phyloP scores from a whole-genome alignment of 1,140 invertebrate genomes.

The Bombus sylvicola region DNA sequence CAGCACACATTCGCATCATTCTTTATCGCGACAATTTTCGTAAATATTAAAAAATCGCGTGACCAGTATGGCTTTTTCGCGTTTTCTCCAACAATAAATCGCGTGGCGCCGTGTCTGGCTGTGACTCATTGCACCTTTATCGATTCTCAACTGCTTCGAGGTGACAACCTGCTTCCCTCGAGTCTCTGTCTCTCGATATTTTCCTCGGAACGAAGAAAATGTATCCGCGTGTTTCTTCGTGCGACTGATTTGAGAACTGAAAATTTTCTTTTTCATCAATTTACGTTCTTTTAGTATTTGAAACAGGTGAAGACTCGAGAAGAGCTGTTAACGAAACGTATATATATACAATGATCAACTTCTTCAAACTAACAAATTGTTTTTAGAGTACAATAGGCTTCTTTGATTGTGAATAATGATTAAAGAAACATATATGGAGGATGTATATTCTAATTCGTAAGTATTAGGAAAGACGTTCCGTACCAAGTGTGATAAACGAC shows the following conservation, averaged over 20 bases:
- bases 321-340: not conserved
- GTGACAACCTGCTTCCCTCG: too few species aligned
- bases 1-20: not conserved
- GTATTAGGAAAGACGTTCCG: too few species aligned
- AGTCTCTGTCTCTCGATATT: not conserved
- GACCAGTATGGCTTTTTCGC: not conserved
- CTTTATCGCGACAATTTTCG: not conserved
- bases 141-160: slow-evolving; percentile 4
- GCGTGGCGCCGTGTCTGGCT: not conserved
- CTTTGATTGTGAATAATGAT: not conserved
- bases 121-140: slow-evolving; percentile 22
- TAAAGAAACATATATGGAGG: not conserved
- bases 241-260: not conserved
- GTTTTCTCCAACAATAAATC: not conserved
- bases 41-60: slow-evolving; percentile 44
- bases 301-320: not conserved
- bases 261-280: not conserved
- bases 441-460: not conserved
- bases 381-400: not conserved
- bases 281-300: not conserved
- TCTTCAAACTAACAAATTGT: too few species aligned
- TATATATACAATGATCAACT: too few species aligned
- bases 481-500: too few species aligned
- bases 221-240: not conserved
- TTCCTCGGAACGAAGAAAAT: not conserved